phyloP scores from a whole-genome alignment of 2,888 invertebrate species.

The Laspeyria flexula region DNA sequence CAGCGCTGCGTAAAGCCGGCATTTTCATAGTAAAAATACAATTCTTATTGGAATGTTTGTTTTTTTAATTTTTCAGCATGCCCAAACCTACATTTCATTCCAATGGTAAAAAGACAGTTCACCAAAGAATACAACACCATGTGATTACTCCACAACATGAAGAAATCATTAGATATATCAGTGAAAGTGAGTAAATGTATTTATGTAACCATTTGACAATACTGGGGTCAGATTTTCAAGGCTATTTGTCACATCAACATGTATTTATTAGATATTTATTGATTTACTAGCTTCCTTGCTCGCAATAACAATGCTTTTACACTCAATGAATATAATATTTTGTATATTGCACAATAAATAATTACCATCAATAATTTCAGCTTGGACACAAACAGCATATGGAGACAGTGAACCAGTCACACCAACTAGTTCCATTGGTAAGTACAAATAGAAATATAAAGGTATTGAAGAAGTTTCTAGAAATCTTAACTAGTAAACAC shows the following conservation, averaged over 20 bases:
- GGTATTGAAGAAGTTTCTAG: background rate
- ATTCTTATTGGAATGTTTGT: constrained; percentile 18
- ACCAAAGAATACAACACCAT: constrained; percentile 86
- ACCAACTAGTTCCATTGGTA: constrained; percentile 82
- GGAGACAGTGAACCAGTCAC: constrained; percentile 85
- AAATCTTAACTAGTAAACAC: background rate
- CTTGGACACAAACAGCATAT: constrained; percentile 89
- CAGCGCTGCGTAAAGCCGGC: background rate
- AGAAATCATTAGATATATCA: constrained; percentile 94
- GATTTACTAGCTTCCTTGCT: too few relatives aligned
- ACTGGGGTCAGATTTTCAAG: background rate
- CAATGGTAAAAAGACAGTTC: constrained; percentile 87
- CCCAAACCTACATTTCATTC: constrained; percentile 94
- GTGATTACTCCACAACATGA: constrained; percentile 92
- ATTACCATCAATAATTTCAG: constrained; percentile 66
- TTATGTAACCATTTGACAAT: background rate
- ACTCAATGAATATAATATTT: too few relatives aligned
- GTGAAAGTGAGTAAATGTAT: constrained; percentile 90
- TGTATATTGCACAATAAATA: too few relatives aligned
- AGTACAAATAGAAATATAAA: constrained; percentile 50
- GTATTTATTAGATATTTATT: too few relatives aligned
- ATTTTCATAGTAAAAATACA: background rate
- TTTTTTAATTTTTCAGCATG: constrained; percentile 84
- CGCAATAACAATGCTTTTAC: too few relatives aligned
- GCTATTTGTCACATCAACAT: background rate